phyloP scores from a whole-genome alignment of 2,888 invertebrate genomes.

The Eupithecia vulgata region DNA sequence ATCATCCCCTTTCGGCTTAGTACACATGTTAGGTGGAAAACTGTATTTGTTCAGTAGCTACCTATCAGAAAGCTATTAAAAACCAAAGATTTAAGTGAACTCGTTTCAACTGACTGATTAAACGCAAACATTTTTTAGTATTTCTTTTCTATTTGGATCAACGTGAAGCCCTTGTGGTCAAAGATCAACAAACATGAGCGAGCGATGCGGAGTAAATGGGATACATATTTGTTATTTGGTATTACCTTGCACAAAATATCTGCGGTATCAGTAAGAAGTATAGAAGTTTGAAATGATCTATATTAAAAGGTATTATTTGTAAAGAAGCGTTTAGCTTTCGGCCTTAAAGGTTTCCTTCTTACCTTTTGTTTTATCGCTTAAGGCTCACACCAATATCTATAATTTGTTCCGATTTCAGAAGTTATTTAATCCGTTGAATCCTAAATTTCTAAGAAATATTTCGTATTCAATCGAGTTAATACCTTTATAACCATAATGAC shows the following conservation, averaged over 20 bases:
- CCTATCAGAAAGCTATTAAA: not conserved
- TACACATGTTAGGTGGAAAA: not conserved
- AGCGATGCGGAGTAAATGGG: not conserved
- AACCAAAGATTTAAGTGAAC: not conserved
- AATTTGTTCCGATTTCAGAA: slow-evolving; percentile 28
- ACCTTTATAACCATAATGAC: slow-evolving; percentile 66
- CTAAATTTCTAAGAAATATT: slow-evolving; percentile 40
- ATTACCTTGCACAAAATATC: not conserved
- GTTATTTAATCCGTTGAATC: slow-evolving; percentile 26
- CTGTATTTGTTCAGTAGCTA: not conserved
- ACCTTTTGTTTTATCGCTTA: slow-evolving; percentile 17
- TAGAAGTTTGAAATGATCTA: not conserved
- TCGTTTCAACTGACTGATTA: not conserved
- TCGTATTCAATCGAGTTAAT: slow-evolving; percentile 41
- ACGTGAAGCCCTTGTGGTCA: not conserved
- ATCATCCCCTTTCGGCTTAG: not conserved
- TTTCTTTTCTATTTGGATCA: not conserved
- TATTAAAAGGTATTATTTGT: not conserved
- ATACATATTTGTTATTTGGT: not conserved
- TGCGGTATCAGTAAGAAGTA: not conserved
- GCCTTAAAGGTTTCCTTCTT: not conserved
- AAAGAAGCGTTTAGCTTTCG: slow-evolving; percentile 11
- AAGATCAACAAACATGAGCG: not conserved
- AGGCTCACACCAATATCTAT: slow-evolving; percentile 21
- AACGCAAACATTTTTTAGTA: not conserved